Evolutionary conservation across 2,113 vertebrate genomes (phyloP).

Genomic region (Meleagris gallopavo): DNA sequence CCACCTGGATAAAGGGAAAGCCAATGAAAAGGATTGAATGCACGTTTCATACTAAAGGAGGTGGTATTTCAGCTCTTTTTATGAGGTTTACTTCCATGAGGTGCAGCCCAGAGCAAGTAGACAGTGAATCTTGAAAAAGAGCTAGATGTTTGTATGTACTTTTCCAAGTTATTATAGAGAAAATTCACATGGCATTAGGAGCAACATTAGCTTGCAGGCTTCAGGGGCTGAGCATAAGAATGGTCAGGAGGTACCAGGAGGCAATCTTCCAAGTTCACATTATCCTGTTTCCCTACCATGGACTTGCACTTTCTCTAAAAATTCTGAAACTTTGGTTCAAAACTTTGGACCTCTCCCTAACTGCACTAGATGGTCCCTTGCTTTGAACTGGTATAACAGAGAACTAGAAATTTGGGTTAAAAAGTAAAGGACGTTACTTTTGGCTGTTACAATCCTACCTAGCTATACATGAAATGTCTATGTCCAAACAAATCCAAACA

Average conservation of each 20-base stretch:
- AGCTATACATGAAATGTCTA: too few relatives aligned
- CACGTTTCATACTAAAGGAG: not conserved
- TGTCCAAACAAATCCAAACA: not conserved
- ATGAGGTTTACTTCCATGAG: not conserved
- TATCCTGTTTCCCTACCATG: not conserved
- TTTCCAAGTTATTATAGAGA: not conserved
- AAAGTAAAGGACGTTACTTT: not conserved
- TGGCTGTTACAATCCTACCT: not conserved
- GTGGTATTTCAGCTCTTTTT: not conserved
- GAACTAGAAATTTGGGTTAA: not conserved
- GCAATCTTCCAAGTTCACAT: rapidly evolving
- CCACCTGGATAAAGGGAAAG: not conserved
- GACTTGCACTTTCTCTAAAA: not conserved
- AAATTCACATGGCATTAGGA: not conserved
- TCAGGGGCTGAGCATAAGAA: not conserved
- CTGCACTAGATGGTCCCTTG: not conserved
- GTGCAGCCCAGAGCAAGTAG: not conserved
- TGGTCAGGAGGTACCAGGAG: not conserved
- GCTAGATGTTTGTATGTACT: not conserved
- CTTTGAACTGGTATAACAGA: not conserved
- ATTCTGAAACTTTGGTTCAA: not conserved
- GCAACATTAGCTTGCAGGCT: not conserved
- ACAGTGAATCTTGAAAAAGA: not conserved
- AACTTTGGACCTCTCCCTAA: not conserved
- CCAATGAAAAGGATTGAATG: constrained; percentile 16